Base-by-base conservation (phyloP, 2,113 vertebrate species). In the Suricata suricatta region DNA sequence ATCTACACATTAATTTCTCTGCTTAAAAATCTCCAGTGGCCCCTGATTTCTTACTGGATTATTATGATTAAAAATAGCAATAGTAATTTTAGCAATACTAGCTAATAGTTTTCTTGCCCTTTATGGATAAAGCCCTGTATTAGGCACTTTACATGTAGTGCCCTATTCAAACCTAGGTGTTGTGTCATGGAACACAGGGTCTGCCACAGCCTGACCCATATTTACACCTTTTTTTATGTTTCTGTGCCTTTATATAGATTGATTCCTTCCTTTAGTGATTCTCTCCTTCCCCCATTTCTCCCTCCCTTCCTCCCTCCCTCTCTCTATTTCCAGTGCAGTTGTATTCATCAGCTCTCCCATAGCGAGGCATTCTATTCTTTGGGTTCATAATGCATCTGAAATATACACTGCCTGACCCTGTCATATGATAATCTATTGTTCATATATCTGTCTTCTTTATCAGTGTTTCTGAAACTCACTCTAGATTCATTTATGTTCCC, bases 1-100 rank as follows among this genome's bases (percentile, higher is more conserved):
- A 86, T 21, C 7, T 92, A 83, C 17, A 81, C 38, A 68, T 68
- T 79, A 82, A 86, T 90, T 63, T 47, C 33, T 72, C 69, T 89
- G 80, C 52, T 92, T 88, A 80, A 92, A 93, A 93, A 38, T 88
- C 6, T 90, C n/a, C 27, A 85, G 6, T 57, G 23, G 14, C 1
- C 80, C 23, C 29, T 88, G 27, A 88, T 90, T 77, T 95, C 35
- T 31, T 77, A 63, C 29, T 52, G 33, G 35, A 63, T 87, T 90
- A 9, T 88, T 87, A 60, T 25, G 54, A 50, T 72, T 96, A 66
- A 94, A 95, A 96, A 80, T 84, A 94, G 44, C n/a, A 79, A 81
- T 15, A 85, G 47, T 60, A 85, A 33, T 82, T 57, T 88, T 72
- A 82, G 17, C 35, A 93, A 83, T 38, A 66, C 52, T 9, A 83